phyloP scores from a whole-genome alignment of 2,113 vertebrate genomes.

The Prochilodus magdalenae region DNA sequence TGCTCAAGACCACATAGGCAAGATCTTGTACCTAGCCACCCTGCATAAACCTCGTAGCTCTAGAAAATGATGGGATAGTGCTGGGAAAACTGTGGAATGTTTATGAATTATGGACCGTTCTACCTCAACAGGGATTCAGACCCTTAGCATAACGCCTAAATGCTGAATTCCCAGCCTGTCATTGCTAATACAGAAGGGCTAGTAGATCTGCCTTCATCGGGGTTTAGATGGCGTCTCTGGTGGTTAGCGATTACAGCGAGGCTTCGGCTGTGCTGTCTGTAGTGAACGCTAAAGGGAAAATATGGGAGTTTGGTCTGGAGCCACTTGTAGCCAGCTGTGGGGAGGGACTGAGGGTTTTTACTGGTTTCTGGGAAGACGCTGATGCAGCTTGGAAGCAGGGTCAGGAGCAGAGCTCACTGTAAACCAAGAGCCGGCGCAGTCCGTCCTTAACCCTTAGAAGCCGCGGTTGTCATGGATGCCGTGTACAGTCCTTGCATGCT shows the following conservation, averaged over 20 bases:
- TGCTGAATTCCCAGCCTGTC: background rate
- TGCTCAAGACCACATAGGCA: too few species aligned
- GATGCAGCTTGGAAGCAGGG: conserved; percentile 13
- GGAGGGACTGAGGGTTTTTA: conserved; percentile 16
- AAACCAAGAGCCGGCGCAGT: background rate
- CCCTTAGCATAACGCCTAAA: background rate
- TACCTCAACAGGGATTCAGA: background rate
- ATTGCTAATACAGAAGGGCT: background rate
- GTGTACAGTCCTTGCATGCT: background rate
- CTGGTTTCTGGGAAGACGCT: conserved; percentile 39
- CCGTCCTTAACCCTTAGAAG: background rate
- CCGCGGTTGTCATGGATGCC: background rate
- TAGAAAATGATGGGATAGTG: too few species aligned
- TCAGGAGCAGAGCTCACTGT: background rate
- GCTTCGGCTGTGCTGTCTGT: conserved; percentile 19
- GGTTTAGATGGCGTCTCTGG: background rate
- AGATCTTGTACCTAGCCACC: too few species aligned
- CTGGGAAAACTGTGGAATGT: too few species aligned
- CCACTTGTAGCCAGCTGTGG: conserved; percentile 34
- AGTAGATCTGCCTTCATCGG: background rate
- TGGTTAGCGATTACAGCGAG: background rate
- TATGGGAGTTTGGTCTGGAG: conserved; percentile 30
- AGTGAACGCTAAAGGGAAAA: conserved; percentile 9
- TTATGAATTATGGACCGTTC: too few species aligned
- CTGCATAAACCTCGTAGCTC: too few species aligned